These are phyloP conservation scores for Argyrosomus japonicus DNA, from an alignment of 2,113 vertebrate genomes.

Conservation along the genomic window DNA sequence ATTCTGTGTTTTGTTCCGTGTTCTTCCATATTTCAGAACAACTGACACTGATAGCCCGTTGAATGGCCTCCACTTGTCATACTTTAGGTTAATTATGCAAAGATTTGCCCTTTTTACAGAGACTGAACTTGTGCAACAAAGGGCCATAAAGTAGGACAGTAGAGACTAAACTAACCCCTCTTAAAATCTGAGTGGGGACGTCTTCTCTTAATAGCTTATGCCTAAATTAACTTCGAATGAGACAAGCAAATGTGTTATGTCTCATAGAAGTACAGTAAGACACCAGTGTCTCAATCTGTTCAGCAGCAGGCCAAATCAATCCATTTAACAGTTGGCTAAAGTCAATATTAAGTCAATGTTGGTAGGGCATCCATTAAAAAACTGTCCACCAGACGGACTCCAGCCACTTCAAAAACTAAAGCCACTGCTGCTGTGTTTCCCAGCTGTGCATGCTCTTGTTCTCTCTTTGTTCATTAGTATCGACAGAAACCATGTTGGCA, in stretches of 20 bases:
- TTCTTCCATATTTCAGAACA: slow-evolving; percentile 17
- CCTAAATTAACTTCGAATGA: slow-evolving; percentile 6
- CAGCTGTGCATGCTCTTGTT: slow-evolving; percentile 25
- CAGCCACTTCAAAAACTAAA: slow-evolving; percentile 42
- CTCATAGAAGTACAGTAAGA: slow-evolving; percentile 17
- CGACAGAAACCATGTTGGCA: slow-evolving; percentile 19
- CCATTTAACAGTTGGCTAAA: slow-evolving; percentile 47
- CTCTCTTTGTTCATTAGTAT: slow-evolving; percentile 32
- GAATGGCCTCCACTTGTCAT: slow-evolving; percentile 23
- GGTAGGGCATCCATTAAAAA: slow-evolving; percentile 49
- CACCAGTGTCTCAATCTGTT: slow-evolving; percentile 23
- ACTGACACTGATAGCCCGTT: slow-evolving; percentile 6
- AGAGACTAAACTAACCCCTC: not conserved
- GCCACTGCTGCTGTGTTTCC: slow-evolving; percentile 1
- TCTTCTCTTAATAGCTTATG: not conserved
- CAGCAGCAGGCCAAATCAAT: slow-evolving; percentile 35
- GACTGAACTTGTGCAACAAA: slow-evolving; percentile 1
- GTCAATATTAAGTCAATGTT: slow-evolving; percentile 55
- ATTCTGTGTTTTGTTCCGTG: not conserved
- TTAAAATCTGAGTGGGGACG: not conserved
- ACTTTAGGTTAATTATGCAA: slow-evolving; percentile 28
- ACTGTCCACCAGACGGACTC: slow-evolving; percentile 41
- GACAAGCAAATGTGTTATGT: not conserved
- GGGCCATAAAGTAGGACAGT: not conserved
- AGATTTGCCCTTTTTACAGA: slow-evolving; percentile 22